A percentile compares a stretch with the other conserved stretches of the same genome.
These are phyloP conservation scores for Halcyon leucocephala DNA, from an alignment of 2,797 vertebrate genomes.

Conservation along the genomic window DNA sequence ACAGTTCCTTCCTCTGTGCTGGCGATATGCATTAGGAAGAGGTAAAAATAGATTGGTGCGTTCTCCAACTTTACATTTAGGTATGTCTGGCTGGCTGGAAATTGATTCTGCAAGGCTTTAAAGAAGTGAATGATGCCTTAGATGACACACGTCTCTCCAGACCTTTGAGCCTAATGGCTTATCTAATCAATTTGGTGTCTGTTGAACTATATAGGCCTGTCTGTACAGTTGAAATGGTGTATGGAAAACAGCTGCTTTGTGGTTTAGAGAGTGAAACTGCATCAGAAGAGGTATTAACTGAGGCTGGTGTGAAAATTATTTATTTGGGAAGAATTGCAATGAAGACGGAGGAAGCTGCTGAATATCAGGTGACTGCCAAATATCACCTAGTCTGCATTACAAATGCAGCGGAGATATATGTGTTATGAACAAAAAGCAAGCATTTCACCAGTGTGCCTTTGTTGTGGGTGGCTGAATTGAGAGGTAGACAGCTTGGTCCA, in stretches of 20 bases:
- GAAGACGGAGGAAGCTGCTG: not conserved
- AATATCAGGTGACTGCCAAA: not conserved
- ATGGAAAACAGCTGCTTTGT: not conserved
- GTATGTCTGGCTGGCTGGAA: not conserved
- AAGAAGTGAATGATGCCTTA: not conserved
- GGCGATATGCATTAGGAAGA: not conserved
- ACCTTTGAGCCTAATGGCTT: constrained; percentile 10
- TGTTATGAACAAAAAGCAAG: not conserved
- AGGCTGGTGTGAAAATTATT: not conserved
- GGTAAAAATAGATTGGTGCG: not conserved
- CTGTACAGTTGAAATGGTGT: not conserved
- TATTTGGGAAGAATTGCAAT: not conserved
- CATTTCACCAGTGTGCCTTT: not conserved
- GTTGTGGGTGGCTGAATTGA: not conserved
- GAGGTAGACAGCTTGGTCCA: not conserved
- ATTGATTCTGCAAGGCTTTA: constrained; percentile 13
- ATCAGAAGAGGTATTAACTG: not conserved
- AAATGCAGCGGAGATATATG: not conserved
- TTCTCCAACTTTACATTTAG: not conserved
- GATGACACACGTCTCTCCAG: not conserved
- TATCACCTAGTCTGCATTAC: not conserved
- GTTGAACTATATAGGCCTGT: not conserved
- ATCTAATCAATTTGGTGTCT: constrained; percentile 15
- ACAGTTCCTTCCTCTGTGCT: not conserved
- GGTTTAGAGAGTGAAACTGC: not conserved